Percentiles rank a stretch among this genome's conserved stretches.
Conservation (phyloP, 2,113 vertebrate species). For the Anhinga rufa region DNA sequence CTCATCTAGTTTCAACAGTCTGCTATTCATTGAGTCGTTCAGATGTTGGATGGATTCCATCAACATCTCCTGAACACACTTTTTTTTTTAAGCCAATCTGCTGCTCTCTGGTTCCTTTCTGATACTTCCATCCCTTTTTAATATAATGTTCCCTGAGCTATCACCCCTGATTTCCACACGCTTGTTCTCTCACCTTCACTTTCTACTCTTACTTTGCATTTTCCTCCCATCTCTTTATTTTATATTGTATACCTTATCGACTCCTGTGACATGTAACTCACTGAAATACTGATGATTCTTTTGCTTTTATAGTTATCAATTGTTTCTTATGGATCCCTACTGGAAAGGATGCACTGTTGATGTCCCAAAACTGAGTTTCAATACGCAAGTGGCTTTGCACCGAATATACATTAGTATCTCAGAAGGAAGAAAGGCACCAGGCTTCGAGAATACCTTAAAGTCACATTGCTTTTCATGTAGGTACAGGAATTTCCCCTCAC, state of each 20-base stretch:
- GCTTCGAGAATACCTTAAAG: neutral
- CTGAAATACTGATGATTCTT: neutral
- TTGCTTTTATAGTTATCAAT: neutral
- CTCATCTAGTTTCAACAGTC: slow-evolving; percentile 66
- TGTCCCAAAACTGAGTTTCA: neutral
- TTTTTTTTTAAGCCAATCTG: slow-evolving; percentile 41
- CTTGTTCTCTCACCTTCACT: neutral
- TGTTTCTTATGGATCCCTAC: neutral
- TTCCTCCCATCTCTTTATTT: neutral
- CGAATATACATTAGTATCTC: neutral
- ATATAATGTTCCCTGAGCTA: neutral
- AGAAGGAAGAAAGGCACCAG: neutral
- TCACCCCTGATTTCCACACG: neutral
- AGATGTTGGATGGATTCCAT: slow-evolving; percentile 65
- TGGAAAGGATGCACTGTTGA: neutral
- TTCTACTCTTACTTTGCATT: neutral
- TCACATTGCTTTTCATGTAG: neutral
- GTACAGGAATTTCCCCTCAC: neutral
- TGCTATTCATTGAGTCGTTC: slow-evolving; percentile 59
- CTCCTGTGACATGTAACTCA: neutral
- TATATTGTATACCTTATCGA: neutral
- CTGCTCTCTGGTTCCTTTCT: slow-evolving; percentile 42
- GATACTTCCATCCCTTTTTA: slow-evolving; percentile 33
- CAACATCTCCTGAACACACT: slow-evolving; percentile 53
- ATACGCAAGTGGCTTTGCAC: neutral